phyloP scores from a whole-genome alignment of 2,113 vertebrate species.

The Hyla sarda region DNA sequence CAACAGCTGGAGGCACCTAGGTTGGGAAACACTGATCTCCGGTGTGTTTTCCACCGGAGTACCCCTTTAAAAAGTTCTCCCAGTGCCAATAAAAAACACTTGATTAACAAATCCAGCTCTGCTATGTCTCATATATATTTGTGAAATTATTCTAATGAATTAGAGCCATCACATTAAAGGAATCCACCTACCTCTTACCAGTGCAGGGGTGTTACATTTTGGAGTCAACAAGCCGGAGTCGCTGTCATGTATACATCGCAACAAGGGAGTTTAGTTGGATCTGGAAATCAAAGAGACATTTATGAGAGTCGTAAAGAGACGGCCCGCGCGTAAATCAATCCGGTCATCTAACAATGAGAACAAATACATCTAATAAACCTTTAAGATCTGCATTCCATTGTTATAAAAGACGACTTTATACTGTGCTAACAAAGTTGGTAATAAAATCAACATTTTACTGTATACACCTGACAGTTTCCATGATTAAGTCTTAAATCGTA shows the following conservation, averaged over 20 bases:
- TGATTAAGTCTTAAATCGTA: conserved; percentile 12
- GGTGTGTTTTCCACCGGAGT: too few relatives aligned
- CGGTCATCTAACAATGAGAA: conserved; percentile 2
- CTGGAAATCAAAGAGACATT: conserved; percentile 17
- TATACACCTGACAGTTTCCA: conserved; percentile 31
- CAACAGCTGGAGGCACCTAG: too few relatives aligned
- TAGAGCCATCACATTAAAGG: neutral
- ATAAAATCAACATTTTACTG: conserved; percentile 30
- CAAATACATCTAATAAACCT: conserved; percentile 34
- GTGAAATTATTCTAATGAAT: neutral
- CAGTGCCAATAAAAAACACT: too few relatives aligned
- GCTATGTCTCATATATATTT: neutral
- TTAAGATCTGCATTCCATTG: conserved; percentile 31
- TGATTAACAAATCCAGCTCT: neutral
- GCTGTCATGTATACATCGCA: conserved; percentile 10
- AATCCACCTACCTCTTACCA: conserved; percentile 39
- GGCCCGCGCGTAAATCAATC: neutral
- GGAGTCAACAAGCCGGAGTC: conserved; percentile 11
- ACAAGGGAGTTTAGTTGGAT: conserved; percentile 11
- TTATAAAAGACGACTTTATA: conserved; percentile 34
- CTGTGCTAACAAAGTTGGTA: conserved; percentile 4
- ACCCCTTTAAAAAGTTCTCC: too few relatives aligned
- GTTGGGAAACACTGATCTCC: too few relatives aligned
- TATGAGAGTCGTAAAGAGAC: conserved; percentile 25
- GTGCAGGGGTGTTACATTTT: conserved; percentile 41